phyloP scores from a whole-genome alignment of 2,797 vertebrate species.

The Tenualosa thibaudeaui region DNA sequence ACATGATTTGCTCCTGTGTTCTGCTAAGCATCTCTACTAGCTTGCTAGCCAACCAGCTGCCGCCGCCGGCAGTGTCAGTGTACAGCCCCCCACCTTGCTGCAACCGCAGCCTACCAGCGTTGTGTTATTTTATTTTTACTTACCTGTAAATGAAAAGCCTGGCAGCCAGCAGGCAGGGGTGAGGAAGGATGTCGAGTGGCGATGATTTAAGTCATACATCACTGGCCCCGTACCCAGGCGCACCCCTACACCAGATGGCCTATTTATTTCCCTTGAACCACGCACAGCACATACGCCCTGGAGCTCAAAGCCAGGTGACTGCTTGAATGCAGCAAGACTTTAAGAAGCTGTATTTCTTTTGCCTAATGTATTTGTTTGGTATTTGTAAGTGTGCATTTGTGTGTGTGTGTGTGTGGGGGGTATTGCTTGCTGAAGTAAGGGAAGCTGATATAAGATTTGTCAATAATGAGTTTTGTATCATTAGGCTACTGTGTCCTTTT shows the following conservation, averaged over 20 bases:
- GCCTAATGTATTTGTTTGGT: not conserved
- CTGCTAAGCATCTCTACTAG: conserved; percentile 9
- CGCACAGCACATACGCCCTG: not conserved
- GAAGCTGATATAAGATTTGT: too few relatives aligned
- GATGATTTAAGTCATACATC: conserved; percentile 44
- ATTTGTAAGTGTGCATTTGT: not conserved
- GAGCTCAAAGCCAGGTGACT: not conserved
- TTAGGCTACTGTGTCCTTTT: too few relatives aligned
- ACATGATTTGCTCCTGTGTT: conserved; percentile 43
- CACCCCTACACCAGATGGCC: not conserved
- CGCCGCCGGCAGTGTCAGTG: not conserved
- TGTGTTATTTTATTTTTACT: conserved; percentile 45
- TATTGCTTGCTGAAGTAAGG: too few relatives aligned
- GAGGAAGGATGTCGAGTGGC: conserved; percentile 31
- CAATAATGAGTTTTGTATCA: too few relatives aligned
- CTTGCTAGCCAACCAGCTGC: not conserved
- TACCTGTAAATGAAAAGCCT: conserved; percentile 41
- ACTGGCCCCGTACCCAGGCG: conserved; percentile 21
- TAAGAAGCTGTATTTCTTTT: not conserved
- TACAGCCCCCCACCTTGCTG: not conserved
- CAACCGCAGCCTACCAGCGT: conserved; percentile 27
- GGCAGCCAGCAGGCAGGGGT: conserved; percentile 39
- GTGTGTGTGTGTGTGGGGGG: too few relatives aligned
- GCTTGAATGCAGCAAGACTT: not conserved
- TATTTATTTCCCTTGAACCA: conserved; percentile 25